Percentiles rank a stretch among this genome's conserved stretches.
These are phyloP conservation scores for Oxycera nigricornis DNA, from an alignment of 2,888 invertebrate genomes.

Conservation along the genomic window DNA sequence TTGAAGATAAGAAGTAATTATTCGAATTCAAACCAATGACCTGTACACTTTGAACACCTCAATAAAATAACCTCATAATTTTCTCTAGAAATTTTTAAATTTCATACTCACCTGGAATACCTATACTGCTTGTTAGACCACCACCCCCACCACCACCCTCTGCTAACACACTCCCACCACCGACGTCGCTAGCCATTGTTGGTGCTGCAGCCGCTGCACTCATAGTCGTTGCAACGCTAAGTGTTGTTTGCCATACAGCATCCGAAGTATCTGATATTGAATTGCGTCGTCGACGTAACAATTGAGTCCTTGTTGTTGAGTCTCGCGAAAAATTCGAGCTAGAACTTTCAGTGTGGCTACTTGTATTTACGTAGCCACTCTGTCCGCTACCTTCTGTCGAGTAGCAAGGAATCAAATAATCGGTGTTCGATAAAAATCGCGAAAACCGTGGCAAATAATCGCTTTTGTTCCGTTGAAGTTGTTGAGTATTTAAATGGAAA, in stretches of 20 bases:
- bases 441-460: background rate
- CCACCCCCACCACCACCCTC: constrained; percentile 49
- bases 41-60: too few species aligned
- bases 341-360: constrained; percentile 43
- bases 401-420: background rate
- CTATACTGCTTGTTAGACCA: constrained; percentile 48
- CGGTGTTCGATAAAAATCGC: background rate
- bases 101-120: constrained; percentile 36
- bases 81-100: too few species aligned
- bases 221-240: constrained; percentile 49
- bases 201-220: constrained; percentile 43
- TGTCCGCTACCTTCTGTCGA: background rate
- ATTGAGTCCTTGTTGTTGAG: background rate
- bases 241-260: constrained; percentile 50
- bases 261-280: constrained; percentile 3
- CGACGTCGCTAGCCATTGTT: constrained; percentile 49
- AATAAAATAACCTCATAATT: too few species aligned
- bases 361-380: constrained; percentile 20
- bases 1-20: too few species aligned
- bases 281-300: constrained; percentile 26
- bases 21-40: too few species aligned
- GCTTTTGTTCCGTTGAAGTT: background rate
- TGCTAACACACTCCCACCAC: constrained; percentile 8
- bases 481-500: constrained; percentile 22
- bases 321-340: constrained; percentile 36